phyloP scores from a whole-genome alignment of 37 sponge, comb jelly and placozoan genomes.

The Dysidea cf. avara region DNA sequence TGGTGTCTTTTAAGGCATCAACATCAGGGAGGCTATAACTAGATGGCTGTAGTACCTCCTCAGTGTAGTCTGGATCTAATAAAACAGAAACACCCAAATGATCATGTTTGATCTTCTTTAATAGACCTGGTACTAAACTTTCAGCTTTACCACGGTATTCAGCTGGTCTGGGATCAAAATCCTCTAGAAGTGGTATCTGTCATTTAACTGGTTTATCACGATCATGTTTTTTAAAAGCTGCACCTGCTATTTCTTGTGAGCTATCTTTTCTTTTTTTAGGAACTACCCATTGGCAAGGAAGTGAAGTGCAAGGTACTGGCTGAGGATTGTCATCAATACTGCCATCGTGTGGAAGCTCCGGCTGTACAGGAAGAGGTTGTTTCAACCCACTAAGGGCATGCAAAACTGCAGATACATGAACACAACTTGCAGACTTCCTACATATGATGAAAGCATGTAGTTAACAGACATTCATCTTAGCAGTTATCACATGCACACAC shows the following conservation, averaged over 20 bases:
- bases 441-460: background rate
- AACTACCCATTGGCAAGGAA: conserved; percentile 52
- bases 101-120: background rate
- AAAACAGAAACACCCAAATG: background rate
- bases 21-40: too few species aligned
- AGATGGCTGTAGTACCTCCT: background rate
- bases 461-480: too few species aligned
- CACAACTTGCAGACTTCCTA: conserved; percentile 59
- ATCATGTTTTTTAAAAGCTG: conserved; percentile 40
- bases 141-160: conserved; percentile 27
- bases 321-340: conserved; percentile 19
- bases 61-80: conserved; percentile 1
- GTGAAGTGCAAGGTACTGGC: conserved; percentile 37
- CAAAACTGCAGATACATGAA: conserved; percentile 61
- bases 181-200: conserved; percentile 12
- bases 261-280: conserved; percentile 41
- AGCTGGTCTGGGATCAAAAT: conserved; percentile 53
- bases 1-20: too few species aligned
- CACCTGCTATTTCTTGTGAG: conserved; percentile 25
- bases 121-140: conserved; percentile 3
- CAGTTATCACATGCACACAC: too few species aligned
- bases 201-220: conserved; percentile 32
- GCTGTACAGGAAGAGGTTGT: conserved; percentile 9
- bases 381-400: conserved; percentile 43
- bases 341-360: background rate